Conservation (phyloP, 2,797 vertebrate genomes). For the Steatocranus sp. region DNA sequence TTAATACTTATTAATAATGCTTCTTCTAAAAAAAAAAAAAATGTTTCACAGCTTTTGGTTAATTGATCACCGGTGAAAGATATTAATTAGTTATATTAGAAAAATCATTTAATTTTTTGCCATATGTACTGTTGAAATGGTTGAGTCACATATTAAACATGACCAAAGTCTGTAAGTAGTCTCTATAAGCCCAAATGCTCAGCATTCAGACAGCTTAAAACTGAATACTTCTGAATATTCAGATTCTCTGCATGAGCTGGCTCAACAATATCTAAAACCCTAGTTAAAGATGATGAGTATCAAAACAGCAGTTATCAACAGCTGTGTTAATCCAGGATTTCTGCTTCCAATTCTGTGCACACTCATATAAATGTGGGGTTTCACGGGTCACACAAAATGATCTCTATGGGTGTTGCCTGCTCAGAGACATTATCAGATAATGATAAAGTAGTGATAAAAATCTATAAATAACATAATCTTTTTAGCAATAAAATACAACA, state of each 20-base stretch:
- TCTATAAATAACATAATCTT: not conserved
- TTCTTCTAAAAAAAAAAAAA: not conserved
- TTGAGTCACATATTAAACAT: not conserved
- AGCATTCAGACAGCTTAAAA: not conserved
- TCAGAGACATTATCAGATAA: not conserved
- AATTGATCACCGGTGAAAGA: not conserved
- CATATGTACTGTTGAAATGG: not conserved
- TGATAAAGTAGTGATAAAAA: not conserved
- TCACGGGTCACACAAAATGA: not conserved
- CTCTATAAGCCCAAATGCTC: not conserved
- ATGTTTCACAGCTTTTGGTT: not conserved
- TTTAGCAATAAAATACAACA: not conserved
- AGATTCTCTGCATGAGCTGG: not conserved
- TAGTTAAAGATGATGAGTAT: not conserved
- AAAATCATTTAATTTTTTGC: fast-evolving
- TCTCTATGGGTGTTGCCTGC: not conserved
- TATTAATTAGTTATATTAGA: not conserved
- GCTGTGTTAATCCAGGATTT: not conserved
- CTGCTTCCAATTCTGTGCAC: not conserved
- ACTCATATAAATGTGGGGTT: not conserved
- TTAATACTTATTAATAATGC: not conserved
- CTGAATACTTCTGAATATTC: not conserved
- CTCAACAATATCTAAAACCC: not conserved
- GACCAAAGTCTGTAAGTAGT: not conserved
- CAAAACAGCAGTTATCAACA: not conserved